phyloP scores from a whole-genome alignment of 2,797 vertebrate species.

The Carapus acus region DNA sequence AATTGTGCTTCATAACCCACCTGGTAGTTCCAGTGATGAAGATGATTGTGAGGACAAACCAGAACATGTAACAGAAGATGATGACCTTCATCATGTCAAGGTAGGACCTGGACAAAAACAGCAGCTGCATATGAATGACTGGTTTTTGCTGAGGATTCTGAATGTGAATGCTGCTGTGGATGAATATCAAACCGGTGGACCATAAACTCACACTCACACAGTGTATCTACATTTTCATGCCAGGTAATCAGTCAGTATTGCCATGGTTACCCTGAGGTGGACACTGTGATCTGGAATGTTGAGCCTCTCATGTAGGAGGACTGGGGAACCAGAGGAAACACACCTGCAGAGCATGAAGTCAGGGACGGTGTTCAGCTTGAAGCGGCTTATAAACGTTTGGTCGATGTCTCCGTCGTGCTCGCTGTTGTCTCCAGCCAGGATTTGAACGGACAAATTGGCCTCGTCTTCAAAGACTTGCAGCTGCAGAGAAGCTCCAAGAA shows the following conservation, averaged over 20 bases:
- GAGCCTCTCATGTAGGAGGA: background rate
- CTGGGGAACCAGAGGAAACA: too few species aligned
- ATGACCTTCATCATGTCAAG: constrained; percentile 98
- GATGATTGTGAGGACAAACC: constrained; percentile 98
- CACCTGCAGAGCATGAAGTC: constrained; percentile 95
- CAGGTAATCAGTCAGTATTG: too few species aligned
- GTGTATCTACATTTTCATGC: background rate
- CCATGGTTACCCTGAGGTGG: too few species aligned
- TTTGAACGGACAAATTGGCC: constrained; percentile 74
- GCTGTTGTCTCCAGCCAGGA: constrained; percentile 85
- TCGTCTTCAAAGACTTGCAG: constrained; percentile 90
- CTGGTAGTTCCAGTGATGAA: constrained; percentile 89
- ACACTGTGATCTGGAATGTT: too few species aligned
- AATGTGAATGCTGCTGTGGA: background rate
- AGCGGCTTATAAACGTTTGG: constrained; percentile 78
- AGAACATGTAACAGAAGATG: constrained; percentile 98
- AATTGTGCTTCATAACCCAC: background rate
- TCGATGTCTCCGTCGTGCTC: constrained; percentile 80
- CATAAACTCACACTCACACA: background rate
- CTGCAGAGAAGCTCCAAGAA: constrained; percentile 87
- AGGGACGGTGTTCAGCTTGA: constrained; percentile 77
- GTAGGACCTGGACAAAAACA: constrained; percentile 81
- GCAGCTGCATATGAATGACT: too few species aligned
- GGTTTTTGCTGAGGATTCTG: too few species aligned
- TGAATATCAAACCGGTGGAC: too few species aligned